Evolutionary conservation across 2,888 invertebrate species (phyloP).

Genomic region (Micoletzkya japonica): DNA sequence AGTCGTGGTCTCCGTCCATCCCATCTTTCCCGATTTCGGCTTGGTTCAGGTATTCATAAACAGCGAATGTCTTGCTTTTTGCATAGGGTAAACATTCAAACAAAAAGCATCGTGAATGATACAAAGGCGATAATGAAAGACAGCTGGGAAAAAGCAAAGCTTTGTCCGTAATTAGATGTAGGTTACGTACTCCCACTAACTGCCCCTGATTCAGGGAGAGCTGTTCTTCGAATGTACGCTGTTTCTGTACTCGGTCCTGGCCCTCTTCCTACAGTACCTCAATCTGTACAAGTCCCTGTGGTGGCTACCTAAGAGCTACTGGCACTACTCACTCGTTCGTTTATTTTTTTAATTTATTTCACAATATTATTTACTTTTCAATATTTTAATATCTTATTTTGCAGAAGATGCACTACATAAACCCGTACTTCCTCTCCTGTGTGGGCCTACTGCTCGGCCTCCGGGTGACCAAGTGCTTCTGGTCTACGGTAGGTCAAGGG

Average conservation of each 20-base stretch:
- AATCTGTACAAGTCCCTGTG: slow-evolving; percentile 93
- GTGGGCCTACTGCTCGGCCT: slow-evolving; percentile 80
- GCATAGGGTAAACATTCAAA: too few species aligned
- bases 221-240: slow-evolving; percentile 83
- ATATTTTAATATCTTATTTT: slow-evolving; percentile 64
- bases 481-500: slow-evolving; percentile 65
- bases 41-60: slow-evolving; percentile 37
- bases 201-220: slow-evolving; percentile 73
- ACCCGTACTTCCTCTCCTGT: slow-evolving; percentile 82
- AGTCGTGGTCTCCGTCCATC: slow-evolving; percentile 43
- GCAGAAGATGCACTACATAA: slow-evolving; percentile 92
- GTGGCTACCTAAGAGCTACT: slow-evolving; percentile 93
- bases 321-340: slow-evolving; percentile 82
- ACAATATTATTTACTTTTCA: background rate
- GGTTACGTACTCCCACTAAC: background rate
- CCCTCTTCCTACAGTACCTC: slow-evolving; percentile 83
- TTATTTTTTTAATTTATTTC: background rate
- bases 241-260: slow-evolving; percentile 78
- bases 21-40: slow-evolving; percentile 46
- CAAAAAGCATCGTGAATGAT: background rate
- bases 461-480: slow-evolving; percentile 74
- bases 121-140: background rate
- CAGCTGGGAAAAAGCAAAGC: background rate
- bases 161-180: background rate
- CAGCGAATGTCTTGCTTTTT: too few species aligned